Base-by-base conservation (phyloP, 2,888 invertebrate species). In the Brachyptera risi region DNA sequence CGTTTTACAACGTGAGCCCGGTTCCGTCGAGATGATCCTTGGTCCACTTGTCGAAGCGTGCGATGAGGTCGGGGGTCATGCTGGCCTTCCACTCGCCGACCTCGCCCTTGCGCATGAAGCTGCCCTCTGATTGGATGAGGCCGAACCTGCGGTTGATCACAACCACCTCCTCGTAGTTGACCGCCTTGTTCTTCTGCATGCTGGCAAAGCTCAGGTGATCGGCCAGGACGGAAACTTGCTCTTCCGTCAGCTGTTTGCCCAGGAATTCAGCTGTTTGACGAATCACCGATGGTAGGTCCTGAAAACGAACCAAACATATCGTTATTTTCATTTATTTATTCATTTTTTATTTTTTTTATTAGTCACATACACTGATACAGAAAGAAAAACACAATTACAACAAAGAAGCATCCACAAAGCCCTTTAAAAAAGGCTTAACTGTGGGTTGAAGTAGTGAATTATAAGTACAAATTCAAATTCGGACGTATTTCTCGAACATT, bases 121-220 rank as follows among this genome's bases (percentile, higher is more conserved):
- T 66, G 1, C 75, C 75, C 0, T 74, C 71, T 1, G 68, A 68
- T 19, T 71, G 68, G 5, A 71, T 73, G 17, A 75, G 66, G n/a
- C 73, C 72, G 62, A 69, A 70, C 61, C 72, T 73, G 65, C 72
- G 73, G 49, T 73, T 73, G 27, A 75, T 63, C 61, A 62, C 62
- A 11, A 63, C 56, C 5, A 56, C 63, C 3, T 71, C 70, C 67
- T 81, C 79, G 65, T 77, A 76, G 70, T 86, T 84, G 11, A 83
- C 80, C 23, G 79, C 76, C 4, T 76, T 75, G 71, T 86, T 85
- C 1, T 75, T 70, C 67, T 79, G 80, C 85, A 86, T 86, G 62
- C 72, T 81, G 17, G 79, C 76, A 68, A 86, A 86, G 65, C 79
- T 81, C 56, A 85, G 79, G 66, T 84, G 82, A 0, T 77, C 69